Evolutionary conservation across 2,888 invertebrate genomes (phyloP).

Genomic region (Norana najaformis): DNA sequence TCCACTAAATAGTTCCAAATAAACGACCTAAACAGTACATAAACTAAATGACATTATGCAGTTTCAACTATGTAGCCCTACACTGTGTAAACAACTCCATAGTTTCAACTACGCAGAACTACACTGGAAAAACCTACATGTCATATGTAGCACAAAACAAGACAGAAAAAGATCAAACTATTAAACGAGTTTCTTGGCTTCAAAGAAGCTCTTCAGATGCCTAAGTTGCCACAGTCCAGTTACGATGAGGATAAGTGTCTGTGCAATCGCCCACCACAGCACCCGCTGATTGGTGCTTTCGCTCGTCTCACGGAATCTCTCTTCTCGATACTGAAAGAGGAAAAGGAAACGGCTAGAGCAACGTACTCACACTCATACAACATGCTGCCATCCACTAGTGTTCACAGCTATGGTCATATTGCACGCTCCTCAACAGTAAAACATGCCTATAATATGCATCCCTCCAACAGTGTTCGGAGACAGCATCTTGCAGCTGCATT

Average conservation of each 20-base stretch:
- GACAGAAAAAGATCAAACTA: constrained; percentile 38
- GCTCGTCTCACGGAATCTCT: constrained; percentile 93
- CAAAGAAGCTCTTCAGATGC: constrained; percentile 98
- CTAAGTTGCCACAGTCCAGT: constrained; percentile 99
- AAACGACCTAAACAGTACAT: not conserved
- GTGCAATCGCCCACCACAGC: constrained; percentile 90
- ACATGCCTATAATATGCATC: too few relatives aligned
- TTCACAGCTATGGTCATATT: too few relatives aligned
- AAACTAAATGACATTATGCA: not conserved
- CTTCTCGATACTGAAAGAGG: constrained; percentile 85
- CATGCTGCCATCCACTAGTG: not conserved
- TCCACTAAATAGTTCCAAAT: not conserved
- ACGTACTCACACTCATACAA: not conserved
- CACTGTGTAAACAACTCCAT: not conserved
- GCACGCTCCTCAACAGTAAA: too few relatives aligned
- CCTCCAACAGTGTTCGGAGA: too few relatives aligned
- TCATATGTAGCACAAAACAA: not conserved
- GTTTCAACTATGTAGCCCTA: not conserved
- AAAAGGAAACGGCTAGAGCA: not conserved
- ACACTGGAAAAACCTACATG: not conserved
- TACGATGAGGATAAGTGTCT: constrained; percentile 82
- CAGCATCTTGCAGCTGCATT: too few relatives aligned
- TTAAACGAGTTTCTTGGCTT: constrained; percentile 80
- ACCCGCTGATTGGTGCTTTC: constrained; percentile 87
- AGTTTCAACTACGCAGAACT: not conserved